phyloP scores from a whole-genome alignment of 2,888 invertebrate species.

The Zootermopsis nevadensis region DNA sequence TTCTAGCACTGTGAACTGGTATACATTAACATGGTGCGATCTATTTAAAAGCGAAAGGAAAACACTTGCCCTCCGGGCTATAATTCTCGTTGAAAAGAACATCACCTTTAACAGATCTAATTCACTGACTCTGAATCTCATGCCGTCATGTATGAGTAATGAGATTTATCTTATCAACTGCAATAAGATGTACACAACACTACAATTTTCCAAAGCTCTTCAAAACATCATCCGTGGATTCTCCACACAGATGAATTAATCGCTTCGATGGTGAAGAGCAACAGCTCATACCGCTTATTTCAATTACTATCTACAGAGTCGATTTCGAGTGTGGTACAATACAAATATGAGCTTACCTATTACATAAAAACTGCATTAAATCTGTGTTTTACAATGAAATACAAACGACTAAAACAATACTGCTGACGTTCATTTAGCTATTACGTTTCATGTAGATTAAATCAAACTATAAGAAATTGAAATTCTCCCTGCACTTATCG shows the following conservation, averaged over 20 bases:
- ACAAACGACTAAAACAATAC: no score
- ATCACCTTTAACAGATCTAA: neutral
- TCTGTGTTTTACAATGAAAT: no score
- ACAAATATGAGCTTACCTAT: neutral
- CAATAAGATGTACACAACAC: no score
- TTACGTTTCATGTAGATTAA: no score
- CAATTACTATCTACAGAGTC: neutral
- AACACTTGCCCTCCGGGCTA: neutral
- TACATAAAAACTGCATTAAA: no score
- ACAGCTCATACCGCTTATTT: neutral
- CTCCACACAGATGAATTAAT: neutral
- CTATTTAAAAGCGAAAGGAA: neutral
- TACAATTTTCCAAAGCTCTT: no score
- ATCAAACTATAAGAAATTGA: no score
- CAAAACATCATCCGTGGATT: no score
- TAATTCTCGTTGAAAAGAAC: neutral
- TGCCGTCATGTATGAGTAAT: neutral
- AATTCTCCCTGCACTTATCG: no score
- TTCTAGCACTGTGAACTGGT: neutral
- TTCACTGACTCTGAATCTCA: neutral
- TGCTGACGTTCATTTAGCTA: no score
- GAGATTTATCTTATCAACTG: no score
- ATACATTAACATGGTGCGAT: neutral
- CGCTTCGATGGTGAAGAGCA: neutral
- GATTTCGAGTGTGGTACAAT: neutral